Evolutionary conservation across 2,888 invertebrate genomes (phyloP), one percentile per base, ranked within the genome.

Genomic region (Ditula angustiorana): DNA sequence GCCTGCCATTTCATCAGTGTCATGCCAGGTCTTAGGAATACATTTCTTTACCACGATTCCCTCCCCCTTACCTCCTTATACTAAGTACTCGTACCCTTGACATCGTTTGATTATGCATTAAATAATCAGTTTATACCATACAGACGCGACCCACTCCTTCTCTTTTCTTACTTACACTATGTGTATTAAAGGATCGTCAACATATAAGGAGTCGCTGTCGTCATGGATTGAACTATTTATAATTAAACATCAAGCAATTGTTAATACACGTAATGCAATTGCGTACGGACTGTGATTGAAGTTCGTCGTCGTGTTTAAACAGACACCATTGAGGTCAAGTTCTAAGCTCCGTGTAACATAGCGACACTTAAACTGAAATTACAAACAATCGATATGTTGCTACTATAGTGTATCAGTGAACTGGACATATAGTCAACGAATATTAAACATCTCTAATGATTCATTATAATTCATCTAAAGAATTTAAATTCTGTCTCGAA

Each of bases 401-500:
- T 19, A 52, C 33, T 50, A 47, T 52, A 13, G 65, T 57, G 63
- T 55, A 57, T 35, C 23, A 35, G 53, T 33, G 35, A 67, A 64
- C 63, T 58, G 59, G 44, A 58, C 59, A 62, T 23, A 64, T 24
- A 53, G 44, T 66, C 62, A 73, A 71, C 69, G 66, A 66, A 73
- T 66, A 7, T 65, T 73, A 69, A 60, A 67, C 41, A 67, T 67
- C 62, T 70, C 55, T 68, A 65, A 69, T 61, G 69, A 66, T 67
- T 66, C 63, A 57, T 49, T 56, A 67, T 66, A 69, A 66, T 65
- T 68, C 68, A 64, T 67, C 64, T 73, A 71, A 65, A 67, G 57
- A 57, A 70, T 68, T 70, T 75, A 74, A 74, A 74, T 74, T 76
- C 73, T 71, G 71, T 73, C 58, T 71, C 59, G 67, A 80, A 81